A percentile compares a stretch with the other conserved stretches of the same genome.
Conservation (phyloP, 2,888 invertebrate genomes). For the Anodontia alba region DNA sequence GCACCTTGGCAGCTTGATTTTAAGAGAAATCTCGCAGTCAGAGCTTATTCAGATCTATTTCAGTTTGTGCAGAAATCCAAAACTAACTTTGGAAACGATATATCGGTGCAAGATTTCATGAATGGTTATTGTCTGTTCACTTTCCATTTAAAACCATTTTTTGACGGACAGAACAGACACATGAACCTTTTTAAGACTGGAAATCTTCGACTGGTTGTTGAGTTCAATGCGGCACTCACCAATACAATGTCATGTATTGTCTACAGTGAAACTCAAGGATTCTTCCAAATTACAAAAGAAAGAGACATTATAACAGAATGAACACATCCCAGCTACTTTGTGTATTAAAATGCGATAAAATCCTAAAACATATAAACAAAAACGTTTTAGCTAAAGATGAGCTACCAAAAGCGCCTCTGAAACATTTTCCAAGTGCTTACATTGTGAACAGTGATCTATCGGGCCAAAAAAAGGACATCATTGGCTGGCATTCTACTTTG, state of each 20-base stretch:
- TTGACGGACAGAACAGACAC: background rate
- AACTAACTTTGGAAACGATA: background rate
- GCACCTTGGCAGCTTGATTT: background rate
- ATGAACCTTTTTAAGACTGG: background rate
- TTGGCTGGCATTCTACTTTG: background rate
- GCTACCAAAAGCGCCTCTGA: background rate
- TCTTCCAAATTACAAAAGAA: background rate
- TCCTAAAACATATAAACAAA: background rate
- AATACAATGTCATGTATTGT: background rate
- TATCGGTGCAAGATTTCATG: background rate
- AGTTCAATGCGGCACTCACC: background rate
- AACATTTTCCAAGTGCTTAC: background rate
- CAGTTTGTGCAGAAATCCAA: background rate
- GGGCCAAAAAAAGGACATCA: background rate
- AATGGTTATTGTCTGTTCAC: background rate
- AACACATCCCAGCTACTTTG: background rate
- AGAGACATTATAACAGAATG: constrained; percentile 10
- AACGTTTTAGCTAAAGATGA: background rate
- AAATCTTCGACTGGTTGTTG: background rate
- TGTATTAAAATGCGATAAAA: background rate
- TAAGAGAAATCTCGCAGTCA: background rate
- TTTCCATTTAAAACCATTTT: constrained; percentile 13
- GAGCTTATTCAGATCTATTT: constrained; percentile 12
- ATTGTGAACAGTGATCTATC: background rate
- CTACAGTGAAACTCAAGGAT: background rate